These are phyloP conservation scores for Apotomis capreana DNA, from an alignment of 2,888 invertebrate species.

Conservation along the genomic window DNA sequence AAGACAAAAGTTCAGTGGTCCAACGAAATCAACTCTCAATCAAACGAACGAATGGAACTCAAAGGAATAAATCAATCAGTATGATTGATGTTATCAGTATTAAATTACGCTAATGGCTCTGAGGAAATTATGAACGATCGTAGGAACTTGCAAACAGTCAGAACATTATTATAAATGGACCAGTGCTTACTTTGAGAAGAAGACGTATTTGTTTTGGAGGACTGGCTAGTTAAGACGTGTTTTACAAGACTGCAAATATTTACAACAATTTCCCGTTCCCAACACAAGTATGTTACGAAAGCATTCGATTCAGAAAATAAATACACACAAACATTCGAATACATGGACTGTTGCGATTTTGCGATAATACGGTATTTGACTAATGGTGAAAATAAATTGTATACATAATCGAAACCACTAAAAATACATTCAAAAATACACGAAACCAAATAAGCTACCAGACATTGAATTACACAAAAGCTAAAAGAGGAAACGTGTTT, in stretches of 20 bases:
- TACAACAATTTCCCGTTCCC: background rate
- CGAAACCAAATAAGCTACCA: too few species aligned
- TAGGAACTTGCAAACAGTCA: conserved; percentile 14
- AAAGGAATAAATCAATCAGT: conserved; percentile 37
- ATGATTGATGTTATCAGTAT: conserved; percentile 38
- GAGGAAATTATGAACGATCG: conserved; percentile 32
- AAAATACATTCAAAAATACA: too few species aligned
- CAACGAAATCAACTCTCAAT: conserved; percentile 10
- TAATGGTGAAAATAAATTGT: too few species aligned
- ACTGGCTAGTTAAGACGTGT: background rate
- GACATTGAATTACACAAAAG: too few species aligned
- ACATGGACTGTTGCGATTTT: too few species aligned
- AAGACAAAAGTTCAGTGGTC: conserved; percentile 29
- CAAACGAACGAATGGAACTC: conserved; percentile 4
- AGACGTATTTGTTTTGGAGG: background rate
- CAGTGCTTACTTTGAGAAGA: background rate
- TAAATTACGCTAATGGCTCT: conserved; percentile 36
- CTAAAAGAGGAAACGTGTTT: too few species aligned
- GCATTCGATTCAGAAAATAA: too few species aligned
- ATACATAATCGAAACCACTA: too few species aligned
- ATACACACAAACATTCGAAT: too few species aligned
- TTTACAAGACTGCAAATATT: background rate
- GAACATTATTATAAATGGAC: conserved; percentile 5
- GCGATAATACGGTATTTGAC: too few species aligned
- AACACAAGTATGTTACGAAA: too few species aligned